Evolutionary conservation across 2,888 invertebrate species (phyloP).

Genomic region (Polydrusus pterygomalis): DNA sequence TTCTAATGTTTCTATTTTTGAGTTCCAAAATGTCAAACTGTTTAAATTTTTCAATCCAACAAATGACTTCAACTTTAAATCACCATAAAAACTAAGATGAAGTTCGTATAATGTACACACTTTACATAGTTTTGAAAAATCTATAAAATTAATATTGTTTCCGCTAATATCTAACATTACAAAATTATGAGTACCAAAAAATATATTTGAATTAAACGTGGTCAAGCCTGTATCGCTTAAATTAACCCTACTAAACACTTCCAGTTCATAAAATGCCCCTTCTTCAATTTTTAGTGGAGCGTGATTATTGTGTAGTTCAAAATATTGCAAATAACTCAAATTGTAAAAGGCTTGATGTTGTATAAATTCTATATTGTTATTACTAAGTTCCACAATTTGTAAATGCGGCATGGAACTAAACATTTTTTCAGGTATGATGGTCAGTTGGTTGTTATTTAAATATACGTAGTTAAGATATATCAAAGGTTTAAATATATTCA

Average conservation of each 20-base stretch:
- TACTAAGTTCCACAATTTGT: background rate
- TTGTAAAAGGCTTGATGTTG: background rate
- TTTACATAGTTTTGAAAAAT: background rate
- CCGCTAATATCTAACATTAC: background rate
- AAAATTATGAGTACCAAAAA: background rate
- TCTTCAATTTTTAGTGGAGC: background rate
- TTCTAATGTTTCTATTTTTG: background rate
- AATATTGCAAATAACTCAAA: background rate
- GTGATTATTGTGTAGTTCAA: background rate
- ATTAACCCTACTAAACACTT: background rate
- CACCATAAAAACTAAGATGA: background rate
- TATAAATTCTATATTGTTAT: slow-evolving; percentile 1
- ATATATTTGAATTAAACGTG: background rate
- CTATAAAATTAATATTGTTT: background rate
- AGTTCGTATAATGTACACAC: background rate
- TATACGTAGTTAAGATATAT: background rate
- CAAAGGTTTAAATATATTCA: background rate
- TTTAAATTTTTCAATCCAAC: background rate
- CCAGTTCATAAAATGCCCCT: background rate
- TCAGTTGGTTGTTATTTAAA: slow-evolving; percentile 5
- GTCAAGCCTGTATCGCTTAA: background rate
- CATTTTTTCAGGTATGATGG: background rate
- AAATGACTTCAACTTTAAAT: slow-evolving; percentile 5
- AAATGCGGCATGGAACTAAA: background rate
- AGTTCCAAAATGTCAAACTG: slow-evolving; percentile 2